These are phyloP conservation scores for Penaeus vannamei DNA, from an alignment of 1,140 invertebrate genomes.

Conservation along the genomic window DNA sequence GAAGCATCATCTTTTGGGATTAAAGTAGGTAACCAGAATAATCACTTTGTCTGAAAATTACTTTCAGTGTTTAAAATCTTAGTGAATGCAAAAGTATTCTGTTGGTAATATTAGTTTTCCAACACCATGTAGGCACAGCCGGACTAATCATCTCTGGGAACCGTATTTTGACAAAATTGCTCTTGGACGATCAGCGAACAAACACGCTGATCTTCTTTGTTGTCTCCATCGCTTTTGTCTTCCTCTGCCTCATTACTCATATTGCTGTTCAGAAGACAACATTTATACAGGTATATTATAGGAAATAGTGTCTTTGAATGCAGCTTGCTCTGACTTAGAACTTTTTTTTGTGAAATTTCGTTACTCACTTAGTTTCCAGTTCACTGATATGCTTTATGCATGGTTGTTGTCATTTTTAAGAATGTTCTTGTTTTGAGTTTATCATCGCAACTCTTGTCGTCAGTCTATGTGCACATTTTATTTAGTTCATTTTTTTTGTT, in stretches of 20 bases:
- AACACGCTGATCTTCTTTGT: conserved; percentile 91
- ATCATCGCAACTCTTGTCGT: no score
- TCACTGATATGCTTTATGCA: no score
- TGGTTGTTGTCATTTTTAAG: no score
- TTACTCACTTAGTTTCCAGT: no score
- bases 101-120: background rate
- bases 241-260: conserved; percentile 83
- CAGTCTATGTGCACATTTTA: no score
- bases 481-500: no score
- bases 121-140: conserved; percentile 80
- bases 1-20: no score
- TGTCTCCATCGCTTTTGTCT: conserved; percentile 82
- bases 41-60: no score
- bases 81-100: no score
- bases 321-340: background rate
- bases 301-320: background rate
- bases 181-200: conserved; percentile 80
- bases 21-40: no score
- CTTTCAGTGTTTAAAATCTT: no score
- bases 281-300: conserved; percentile 77
- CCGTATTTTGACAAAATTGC: conserved; percentile 85
- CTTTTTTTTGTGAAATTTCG: background rate
- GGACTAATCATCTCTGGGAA: conserved; percentile 88
- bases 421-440: no score
- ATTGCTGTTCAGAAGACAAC: conserved; percentile 83